These are phyloP conservation scores for Saiga tatarica DNA, from an alignment of 2,113 vertebrate species.

Conservation along the genomic window DNA sequence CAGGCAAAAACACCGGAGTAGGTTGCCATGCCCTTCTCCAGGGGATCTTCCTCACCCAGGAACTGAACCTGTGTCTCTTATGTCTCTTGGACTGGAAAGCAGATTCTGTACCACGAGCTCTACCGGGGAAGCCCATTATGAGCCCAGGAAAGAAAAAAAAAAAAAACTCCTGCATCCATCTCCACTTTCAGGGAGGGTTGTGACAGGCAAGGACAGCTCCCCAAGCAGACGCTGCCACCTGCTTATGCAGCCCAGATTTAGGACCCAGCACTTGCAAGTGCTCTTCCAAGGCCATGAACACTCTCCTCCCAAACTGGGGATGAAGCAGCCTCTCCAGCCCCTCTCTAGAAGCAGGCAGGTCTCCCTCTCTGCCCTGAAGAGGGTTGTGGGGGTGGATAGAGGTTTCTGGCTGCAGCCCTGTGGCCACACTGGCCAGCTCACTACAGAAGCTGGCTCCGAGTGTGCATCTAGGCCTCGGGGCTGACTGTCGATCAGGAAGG, in stretches of 20 bases:
- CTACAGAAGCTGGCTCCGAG: accelerated
- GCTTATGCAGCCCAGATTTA: too few species aligned
- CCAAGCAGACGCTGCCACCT: background rate
- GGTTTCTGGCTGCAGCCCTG: accelerated
- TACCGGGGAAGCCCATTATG: background rate
- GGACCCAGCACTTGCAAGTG: accelerated
- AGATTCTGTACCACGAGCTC: background rate
- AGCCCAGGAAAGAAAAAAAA: background rate
- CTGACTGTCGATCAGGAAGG: background rate
- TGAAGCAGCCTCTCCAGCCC: background rate
- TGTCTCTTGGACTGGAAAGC: background rate
- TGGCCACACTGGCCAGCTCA: background rate
- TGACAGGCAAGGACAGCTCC: too few species aligned
- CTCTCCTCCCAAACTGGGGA: background rate
- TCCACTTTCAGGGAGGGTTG: background rate
- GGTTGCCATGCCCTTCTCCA: background rate
- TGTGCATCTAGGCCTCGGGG: background rate
- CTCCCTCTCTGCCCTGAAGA: background rate
- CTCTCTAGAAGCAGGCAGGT: background rate
- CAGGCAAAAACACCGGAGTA: background rate
- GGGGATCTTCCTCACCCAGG: background rate
- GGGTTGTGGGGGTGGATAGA: background rate
- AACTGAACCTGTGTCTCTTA: background rate
- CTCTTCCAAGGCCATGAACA: background rate
- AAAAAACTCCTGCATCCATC: background rate